A percentile compares a stretch with the other conserved stretches of the same genome.
Evolutionary conservation across 2,113 vertebrate species (phyloP).

Genomic region (Ophthalmolycus amberensis): DNA sequence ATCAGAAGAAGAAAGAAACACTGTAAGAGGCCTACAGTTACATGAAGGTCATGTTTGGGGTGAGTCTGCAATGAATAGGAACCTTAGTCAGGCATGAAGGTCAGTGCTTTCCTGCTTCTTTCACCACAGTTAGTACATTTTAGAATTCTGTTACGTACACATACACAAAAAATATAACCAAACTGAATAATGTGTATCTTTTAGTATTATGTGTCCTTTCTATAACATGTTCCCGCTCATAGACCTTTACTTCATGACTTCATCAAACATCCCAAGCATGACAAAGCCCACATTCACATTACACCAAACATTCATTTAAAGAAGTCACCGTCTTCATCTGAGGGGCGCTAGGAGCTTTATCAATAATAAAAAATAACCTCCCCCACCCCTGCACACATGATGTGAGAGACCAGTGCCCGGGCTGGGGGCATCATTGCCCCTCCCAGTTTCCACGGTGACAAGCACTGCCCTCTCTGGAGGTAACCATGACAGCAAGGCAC

Average conservation of each 20-base stretch:
- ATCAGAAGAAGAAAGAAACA: neutral
- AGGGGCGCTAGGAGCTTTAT: constrained; percentile 32
- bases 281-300: constrained; percentile 19
- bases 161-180: too few species aligned
- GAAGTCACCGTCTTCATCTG: constrained; percentile 36
- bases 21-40: neutral
- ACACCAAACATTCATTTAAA: constrained; percentile 71
- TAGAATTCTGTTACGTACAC: neutral
- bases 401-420: constrained; percentile 16
- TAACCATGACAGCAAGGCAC: constrained; percentile 70
- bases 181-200: neutral
- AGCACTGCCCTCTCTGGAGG: constrained; percentile 41
- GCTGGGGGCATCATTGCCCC: constrained; percentile 49
- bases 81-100: neutral
- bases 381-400: neutral
- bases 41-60: neutral
- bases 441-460: constrained; percentile 69
- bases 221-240: neutral
- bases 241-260: constrained; percentile 12
- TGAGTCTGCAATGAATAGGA: neutral
- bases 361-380: constrained; percentile 67
- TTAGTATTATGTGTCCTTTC: too few species aligned
- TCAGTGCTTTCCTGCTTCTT: neutral
- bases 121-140: neutral
- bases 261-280: constrained; percentile 16